Evolutionary conservation across 2,113 vertebrate genomes (phyloP).

Genomic region (Pelobates fuscus): DNA sequence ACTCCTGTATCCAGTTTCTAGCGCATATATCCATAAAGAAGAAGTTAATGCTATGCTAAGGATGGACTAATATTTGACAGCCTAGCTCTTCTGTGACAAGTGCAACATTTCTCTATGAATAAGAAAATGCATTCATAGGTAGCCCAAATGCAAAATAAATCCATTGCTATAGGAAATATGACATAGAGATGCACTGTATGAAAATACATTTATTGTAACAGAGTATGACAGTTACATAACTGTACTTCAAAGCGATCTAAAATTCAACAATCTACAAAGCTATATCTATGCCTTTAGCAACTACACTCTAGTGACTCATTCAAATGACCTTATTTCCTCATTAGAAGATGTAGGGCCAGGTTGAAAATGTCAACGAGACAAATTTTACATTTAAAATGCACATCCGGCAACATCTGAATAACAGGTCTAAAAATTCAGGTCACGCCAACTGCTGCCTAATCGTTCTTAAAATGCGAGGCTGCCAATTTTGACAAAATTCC

Average conservation of each 20-base stretch:
- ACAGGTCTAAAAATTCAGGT: constrained; percentile 50
- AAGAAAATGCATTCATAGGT: neutral
- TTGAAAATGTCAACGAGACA: constrained; percentile 64
- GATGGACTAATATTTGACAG: too few species aligned
- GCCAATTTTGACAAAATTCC: neutral
- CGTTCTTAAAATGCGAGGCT: neutral
- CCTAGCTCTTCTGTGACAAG: too few species aligned
- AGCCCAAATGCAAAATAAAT: neutral
- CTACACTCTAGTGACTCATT: constrained; percentile 58
- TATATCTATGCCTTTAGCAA: constrained; percentile 59
- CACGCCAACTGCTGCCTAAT: constrained; percentile 20
- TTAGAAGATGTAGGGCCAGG: constrained; percentile 62
- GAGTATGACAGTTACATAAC: constrained; percentile 62
- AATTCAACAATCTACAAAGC: constrained; percentile 55
- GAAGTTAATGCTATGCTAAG: too few species aligned
- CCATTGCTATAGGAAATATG: neutral
- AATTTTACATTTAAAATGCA: constrained; percentile 60
- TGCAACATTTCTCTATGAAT: too few species aligned
- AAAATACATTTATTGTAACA: constrained; percentile 47
- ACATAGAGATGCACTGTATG: constrained; percentile 4
- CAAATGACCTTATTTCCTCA: constrained; percentile 67
- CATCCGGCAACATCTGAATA: constrained; percentile 57
- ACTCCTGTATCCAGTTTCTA: too few species aligned
- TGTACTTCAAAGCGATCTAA: constrained; percentile 61
- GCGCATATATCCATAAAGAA: too few species aligned